Percentiles rank a stretch among this genome's conserved stretches.
Evolutionary conservation across 1,140 invertebrate genomes (phyloP).

Genomic region (Drosophila bocqueti): DNA sequence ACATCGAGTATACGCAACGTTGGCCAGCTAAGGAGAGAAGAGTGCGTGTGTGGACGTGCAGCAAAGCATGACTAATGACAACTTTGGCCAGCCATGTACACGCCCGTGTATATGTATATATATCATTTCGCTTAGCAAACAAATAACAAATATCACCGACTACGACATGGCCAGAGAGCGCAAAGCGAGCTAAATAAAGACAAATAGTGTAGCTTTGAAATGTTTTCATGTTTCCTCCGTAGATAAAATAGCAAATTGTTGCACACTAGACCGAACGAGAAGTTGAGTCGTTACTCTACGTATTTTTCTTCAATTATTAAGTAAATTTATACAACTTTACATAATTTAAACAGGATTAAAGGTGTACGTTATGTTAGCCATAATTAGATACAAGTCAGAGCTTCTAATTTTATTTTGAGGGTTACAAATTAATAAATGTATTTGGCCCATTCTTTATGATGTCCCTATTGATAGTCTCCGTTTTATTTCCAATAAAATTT

Average conservation of each 20-base stretch:
- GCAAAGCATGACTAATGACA: slow-evolving; percentile 80
- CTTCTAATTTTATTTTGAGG: no score
- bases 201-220: slow-evolving; percentile 74
- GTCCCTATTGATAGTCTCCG: neutral
- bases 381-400: no score
- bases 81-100: slow-evolving; percentile 61
- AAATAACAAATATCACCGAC: slow-evolving; percentile 73
- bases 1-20: slow-evolving; percentile 66
- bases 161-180: neutral
- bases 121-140: slow-evolving; percentile 79
- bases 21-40: slow-evolving; percentile 26
- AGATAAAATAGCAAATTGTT: slow-evolving; percentile 66
- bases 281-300: neutral
- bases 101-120: slow-evolving; percentile 51
- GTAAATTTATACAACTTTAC: neutral
- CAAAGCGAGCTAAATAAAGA: slow-evolving; percentile 63
- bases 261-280: slow-evolving; percentile 49
- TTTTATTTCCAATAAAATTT: neutral
- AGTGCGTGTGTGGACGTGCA: slow-evolving; percentile 39
- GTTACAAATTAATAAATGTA: no score
- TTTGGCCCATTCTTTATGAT: neutral
- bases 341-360: neutral
- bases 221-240: slow-evolving; percentile 54
- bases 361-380: neutral
- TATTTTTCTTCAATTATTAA: no score